These are phyloP conservation scores for Delphinus delphis DNA, from an alignment of 2,113 vertebrate species.

Conservation along the genomic window DNA sequence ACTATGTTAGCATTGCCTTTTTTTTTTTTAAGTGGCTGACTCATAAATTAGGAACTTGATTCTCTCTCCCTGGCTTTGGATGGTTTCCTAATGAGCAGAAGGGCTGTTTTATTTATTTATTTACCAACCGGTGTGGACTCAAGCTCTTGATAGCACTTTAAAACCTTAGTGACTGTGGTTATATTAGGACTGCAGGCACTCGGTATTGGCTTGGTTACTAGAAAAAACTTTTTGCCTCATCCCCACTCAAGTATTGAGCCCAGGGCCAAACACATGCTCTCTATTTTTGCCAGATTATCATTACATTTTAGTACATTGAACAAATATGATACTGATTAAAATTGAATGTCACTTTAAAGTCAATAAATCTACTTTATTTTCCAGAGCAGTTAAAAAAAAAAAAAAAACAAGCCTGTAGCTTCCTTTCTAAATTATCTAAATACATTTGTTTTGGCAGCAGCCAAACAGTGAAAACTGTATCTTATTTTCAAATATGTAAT, in stretches of 20 bases:
- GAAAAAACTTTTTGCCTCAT: slow-evolving; percentile 44
- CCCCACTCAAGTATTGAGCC: background rate
- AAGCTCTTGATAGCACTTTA: slow-evolving; percentile 43
- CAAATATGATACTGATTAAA: slow-evolving; percentile 60
- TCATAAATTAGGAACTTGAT: slow-evolving; percentile 70
- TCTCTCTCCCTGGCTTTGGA: slow-evolving; percentile 51
- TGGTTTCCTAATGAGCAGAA: slow-evolving; percentile 58
- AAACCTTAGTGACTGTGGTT: slow-evolving; percentile 38
- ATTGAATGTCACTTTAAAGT: slow-evolving; percentile 45
- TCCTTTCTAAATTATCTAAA: slow-evolving; percentile 73
- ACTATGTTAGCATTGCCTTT: background rate
- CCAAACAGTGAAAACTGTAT: slow-evolving; percentile 76
- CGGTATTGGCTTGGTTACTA: background rate
- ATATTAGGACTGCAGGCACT: background rate
- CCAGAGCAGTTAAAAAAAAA: slow-evolving; percentile 46
- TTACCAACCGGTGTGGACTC: slow-evolving; percentile 38
- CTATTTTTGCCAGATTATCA: slow-evolving; percentile 49
- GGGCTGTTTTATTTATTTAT: slow-evolving; percentile 59
- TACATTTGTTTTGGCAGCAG: slow-evolving; percentile 78
- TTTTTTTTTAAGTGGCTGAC: background rate
- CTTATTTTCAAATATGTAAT: slow-evolving; percentile 70
- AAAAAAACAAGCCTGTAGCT: slow-evolving; percentile 51
- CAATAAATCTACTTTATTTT: slow-evolving; percentile 66
- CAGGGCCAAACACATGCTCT: background rate
- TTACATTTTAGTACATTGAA: slow-evolving; percentile 44